Percentiles rank a stretch among this genome's conserved stretches.
Conservation (phyloP, 2,888 invertebrate species). For the Scaptomyza flava region DNA sequence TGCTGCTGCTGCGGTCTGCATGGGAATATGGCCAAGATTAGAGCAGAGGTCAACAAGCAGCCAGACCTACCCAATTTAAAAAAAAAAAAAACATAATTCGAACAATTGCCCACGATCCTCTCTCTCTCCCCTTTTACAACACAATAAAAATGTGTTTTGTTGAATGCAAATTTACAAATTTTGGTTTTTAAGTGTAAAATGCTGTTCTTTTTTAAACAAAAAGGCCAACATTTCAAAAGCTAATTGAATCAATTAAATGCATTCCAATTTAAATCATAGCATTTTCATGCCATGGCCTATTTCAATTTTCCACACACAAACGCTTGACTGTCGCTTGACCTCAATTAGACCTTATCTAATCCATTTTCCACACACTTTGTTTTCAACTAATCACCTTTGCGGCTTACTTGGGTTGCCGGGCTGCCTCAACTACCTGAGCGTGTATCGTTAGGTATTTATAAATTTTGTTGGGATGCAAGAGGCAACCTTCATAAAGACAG, state of each 20-base stretch:
- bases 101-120: conserved; percentile 11
- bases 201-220: neutral
- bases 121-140: neutral
- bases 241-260: conserved; percentile 32
- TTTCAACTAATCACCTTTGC: conserved; percentile 65
- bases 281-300: conserved; percentile 16
- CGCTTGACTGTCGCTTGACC: conserved; percentile 58
- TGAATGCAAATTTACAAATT: neutral
- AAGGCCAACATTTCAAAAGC: conserved; percentile 10
- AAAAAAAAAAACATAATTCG: conserved; percentile 11
- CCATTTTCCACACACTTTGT: conserved; percentile 62
- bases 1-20: conserved; percentile 41
- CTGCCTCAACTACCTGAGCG: conserved; percentile 51
- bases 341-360: conserved; percentile 71
- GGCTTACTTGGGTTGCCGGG: conserved; percentile 20
- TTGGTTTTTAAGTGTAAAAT: conserved; percentile 6
- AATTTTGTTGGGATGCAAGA: conserved; percentile 38
- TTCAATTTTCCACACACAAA: conserved; percentile 27
- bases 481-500: conserved; percentile 54
- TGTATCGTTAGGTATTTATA: conserved; percentile 12
- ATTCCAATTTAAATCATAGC: conserved; percentile 16
- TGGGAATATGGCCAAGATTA: conserved; percentile 47
- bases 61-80: neutral
- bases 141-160: conserved; percentile 4
- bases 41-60: conserved; percentile 30